A percentile compares a stretch with the other conserved stretches of the same genome.
These are phyloP conservation scores for Hypocryptadius cinnamomeus DNA, from an alignment of 2,113 vertebrate genomes.

Conservation along the genomic window DNA sequence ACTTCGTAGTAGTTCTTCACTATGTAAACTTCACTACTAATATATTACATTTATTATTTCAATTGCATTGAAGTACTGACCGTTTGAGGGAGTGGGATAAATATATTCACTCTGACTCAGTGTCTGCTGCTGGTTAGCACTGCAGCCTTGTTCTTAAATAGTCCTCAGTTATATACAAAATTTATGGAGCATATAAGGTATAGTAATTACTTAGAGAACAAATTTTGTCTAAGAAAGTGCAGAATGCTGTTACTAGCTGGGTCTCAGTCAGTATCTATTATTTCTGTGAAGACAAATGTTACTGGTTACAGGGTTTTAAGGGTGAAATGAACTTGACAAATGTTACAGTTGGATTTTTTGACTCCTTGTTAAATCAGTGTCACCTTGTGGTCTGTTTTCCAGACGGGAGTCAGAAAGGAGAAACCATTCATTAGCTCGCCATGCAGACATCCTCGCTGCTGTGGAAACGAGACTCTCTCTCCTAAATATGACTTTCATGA, in stretches of 20 bases:
- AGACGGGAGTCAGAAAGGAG: constrained; percentile 95
- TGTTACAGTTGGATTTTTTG: neutral
- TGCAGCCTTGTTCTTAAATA: neutral
- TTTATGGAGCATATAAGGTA: neutral
- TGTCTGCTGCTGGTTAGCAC: neutral
- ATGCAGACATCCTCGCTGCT: constrained; percentile 95
- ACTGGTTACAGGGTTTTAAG: neutral
- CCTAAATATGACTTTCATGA: constrained; percentile 99
- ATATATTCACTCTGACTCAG: neutral
- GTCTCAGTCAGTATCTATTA: neutral
- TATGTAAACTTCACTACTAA: neutral
- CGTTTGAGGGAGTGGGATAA: neutral
- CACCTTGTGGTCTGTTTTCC: constrained; percentile 13
- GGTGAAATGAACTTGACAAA: neutral
- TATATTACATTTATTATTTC: neutral
- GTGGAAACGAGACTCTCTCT: constrained; percentile 94
- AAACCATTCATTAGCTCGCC: constrained; percentile 95
- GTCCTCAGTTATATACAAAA: neutral
- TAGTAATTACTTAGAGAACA: neutral
- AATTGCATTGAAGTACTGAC: neutral
- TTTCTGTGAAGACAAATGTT: neutral
- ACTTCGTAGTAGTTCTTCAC: neutral
- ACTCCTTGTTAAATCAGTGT: neutral
- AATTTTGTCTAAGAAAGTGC: neutral
- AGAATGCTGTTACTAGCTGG: neutral